Evolutionary conservation across 2,888 invertebrate species (phyloP), one percentile per base, ranked within the genome.

Genomic region (Acrobasis repandana): DNA sequence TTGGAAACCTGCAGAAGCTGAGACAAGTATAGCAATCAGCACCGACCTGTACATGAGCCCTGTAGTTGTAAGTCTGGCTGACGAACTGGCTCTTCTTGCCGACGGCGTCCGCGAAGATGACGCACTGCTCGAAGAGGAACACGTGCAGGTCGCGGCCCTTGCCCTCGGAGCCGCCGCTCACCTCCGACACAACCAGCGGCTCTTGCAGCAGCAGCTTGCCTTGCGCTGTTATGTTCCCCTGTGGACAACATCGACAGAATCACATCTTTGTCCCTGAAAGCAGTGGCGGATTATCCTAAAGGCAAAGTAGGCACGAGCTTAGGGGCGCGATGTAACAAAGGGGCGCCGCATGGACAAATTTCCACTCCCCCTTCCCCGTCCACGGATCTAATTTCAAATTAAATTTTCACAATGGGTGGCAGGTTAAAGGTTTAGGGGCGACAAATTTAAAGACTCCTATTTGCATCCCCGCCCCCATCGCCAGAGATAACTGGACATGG

Each of bases 81-180:
- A 96, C 96, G 86, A 97, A 98, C 84, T 98, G 98, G 51, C 96
- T 97, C 86, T 97, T 97, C 86, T 96, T 96, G 70, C 98, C 98
- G 59, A 97, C 96, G 61, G 97, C 96, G 81, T 99, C 99, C 75
- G 98, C 98, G 88, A 99, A 97, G 75, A 98, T 98, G 73, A 99
- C 96, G 80, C 97, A 98, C 90, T 99, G 99, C 84, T 99, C 98
- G 84, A 99, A 99, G 57, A 99, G 94, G 93, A 99, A 99, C 66
- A 99, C 97, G 86, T 98, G 97, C 77, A 98, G 93, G 73, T 99
- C 99, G 77, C 97, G 86, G 64, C 78, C 80, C 66, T 83, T 85
- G 63, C 88, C 88, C 64, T 75, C 84, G 60, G 80, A 75, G 61
- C 86, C 80, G 67, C 90, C 90, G 15, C 93, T 93, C 66, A 93